Base-by-base conservation (phyloP, 2,113 vertebrate species). In the Orthochromis malagaraziensis region DNA sequence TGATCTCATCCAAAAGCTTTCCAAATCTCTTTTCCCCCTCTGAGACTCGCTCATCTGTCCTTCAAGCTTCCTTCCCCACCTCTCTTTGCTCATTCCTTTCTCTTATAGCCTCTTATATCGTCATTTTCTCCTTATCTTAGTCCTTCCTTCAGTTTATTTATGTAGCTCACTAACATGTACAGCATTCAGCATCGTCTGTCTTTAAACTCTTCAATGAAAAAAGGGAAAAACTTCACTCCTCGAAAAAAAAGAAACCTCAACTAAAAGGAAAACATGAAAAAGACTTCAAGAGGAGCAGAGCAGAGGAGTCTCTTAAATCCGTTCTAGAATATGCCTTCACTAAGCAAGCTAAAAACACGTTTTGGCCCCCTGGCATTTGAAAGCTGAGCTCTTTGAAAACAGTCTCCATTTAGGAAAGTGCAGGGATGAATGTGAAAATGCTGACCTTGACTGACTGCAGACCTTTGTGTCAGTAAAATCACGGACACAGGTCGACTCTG, bases 1-100 rank as follows among this genome's bases (percentile, higher is more conserved):
- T 95, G 94, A 95, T 88, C 88, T 92, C 93, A 94, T 86, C 84
- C 83, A 21, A 68, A 86, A 90, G 83, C 88, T 80, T 87, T 94
- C 85, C 84, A 91, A 82, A 82, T 84, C 82, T 83, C 81, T 54
- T 45, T 31, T 57, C 45, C 47, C 45, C 80, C 45, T 42, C 31
- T 5, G 51, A 90, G 53, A 83, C 65, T 8, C 75, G 53, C 57
- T 88, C 75, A 8, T 79, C 90, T 11, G 83, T 80, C 83, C 83
- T 87, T 79, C 70, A 33, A 24, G 19, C 82, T 55, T 45, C 60
- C 45, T 31, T 75, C 84, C 89, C 45, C 24, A 58, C 55, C 65
- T 53, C 38, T 35, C 47, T 49, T 40, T 8, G 24, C 40, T 87
- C 83, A 14, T 79, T 81, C 79, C 75, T 53, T 53, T 83, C 24